A percentile compares a stretch with the other conserved stretches of the same genome.
phyloP scores from a whole-genome alignment of 2,797 vertebrate genomes.

The Novumbra hubbsi region DNA sequence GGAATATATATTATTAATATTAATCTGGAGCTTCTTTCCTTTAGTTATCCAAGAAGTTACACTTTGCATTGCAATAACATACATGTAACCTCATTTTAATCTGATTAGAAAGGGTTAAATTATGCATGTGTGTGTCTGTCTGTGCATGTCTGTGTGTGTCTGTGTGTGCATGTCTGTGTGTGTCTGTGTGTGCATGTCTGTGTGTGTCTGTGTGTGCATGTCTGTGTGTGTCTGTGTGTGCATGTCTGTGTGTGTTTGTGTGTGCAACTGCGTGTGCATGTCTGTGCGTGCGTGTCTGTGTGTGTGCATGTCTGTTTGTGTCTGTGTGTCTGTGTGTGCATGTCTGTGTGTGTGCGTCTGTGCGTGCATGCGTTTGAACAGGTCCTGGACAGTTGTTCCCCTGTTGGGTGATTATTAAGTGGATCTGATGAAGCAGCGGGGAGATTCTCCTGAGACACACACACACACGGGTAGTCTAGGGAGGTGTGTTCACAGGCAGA shows the following conservation, averaged over 20 bases:
- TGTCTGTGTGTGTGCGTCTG: conserved; percentile 13
- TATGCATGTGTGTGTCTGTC: background rate
- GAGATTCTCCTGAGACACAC: conserved; percentile 41
- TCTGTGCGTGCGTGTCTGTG: background rate
- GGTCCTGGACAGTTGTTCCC: conserved; percentile 18
- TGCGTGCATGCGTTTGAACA: conserved; percentile 4
- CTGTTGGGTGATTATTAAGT: conserved; percentile 52
- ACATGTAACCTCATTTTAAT: conserved; percentile 5
- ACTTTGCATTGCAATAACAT: background rate
- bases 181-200: too few relatives aligned
- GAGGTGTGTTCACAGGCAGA: conserved; percentile 41
- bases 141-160: too few relatives aligned
- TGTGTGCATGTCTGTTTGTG: conserved; percentile 1
- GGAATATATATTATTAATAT: background rate
- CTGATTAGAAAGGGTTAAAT: conserved; percentile 9
- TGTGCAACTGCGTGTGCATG: background rate
- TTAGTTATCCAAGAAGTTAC: background rate
- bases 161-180: too few relatives aligned
- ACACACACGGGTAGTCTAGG: conserved; percentile 14
- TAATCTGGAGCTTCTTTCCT: background rate
- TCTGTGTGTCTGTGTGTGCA: conserved; percentile 15
- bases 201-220: conserved; percentile 10
- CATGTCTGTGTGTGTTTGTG: background rate
- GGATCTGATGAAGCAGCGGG: conserved; percentile 50
- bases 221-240: conserved; percentile 7